Conservation (phyloP, 2,113 vertebrate species). For the Calyptommatus sinebrachiatus region DNA sequence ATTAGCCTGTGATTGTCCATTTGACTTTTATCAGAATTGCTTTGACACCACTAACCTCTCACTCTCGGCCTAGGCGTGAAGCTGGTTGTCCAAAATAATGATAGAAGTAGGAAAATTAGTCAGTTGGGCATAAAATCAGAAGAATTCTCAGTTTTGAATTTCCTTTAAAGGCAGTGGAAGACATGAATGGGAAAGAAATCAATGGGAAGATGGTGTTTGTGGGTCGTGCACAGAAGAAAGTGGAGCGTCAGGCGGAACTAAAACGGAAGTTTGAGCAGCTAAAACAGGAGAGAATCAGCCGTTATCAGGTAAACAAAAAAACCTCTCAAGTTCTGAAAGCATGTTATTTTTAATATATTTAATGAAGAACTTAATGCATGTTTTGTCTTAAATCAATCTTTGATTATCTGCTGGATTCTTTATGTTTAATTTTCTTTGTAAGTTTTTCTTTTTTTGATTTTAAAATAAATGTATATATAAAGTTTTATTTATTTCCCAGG, state of each 20-base stretch:
- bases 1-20: not conserved
- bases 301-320: constrained; percentile 85
- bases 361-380: not conserved
- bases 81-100: not conserved
- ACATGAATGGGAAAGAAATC: constrained; percentile 96
- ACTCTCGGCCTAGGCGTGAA: not conserved
- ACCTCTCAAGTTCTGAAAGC: not conserved
- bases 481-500: no score
- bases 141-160: constrained; percentile 27
- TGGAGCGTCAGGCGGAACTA: constrained; percentile 95
- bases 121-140: constrained; percentile 1
- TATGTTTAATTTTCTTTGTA: not conserved
- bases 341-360: not conserved
- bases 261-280: constrained; percentile 95
- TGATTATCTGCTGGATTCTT: not conserved
- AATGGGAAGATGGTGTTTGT: constrained; percentile 94
- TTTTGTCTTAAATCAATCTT: not conserved
- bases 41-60: not conserved
- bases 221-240: constrained; percentile 96
- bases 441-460: no score
- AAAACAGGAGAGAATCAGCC: constrained; percentile 96
- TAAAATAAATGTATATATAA: no score
- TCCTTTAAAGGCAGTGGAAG: constrained; percentile 88
- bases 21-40: not conserved
- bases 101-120: not conserved